Percentiles rank a stretch among this genome's conserved stretches.
These are phyloP conservation scores for Danio tinwini DNA, from an alignment of 2,797 vertebrate species.

Conservation along the genomic window DNA sequence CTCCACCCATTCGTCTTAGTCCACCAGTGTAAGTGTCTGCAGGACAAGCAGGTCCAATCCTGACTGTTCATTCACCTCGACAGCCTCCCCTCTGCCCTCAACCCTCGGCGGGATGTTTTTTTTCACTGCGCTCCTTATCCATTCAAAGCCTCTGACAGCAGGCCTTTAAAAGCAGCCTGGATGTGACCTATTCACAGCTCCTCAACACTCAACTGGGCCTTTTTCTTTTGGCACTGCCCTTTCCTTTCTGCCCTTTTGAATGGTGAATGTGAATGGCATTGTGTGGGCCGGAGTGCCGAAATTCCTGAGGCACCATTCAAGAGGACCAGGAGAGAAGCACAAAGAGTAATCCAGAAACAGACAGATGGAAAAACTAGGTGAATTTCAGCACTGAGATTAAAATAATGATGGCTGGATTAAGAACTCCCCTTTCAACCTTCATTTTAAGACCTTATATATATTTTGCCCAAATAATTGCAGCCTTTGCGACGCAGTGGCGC, in stretches of 20 bases:
- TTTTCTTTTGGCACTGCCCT: slow-evolving; percentile 35
- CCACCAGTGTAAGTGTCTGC: background rate
- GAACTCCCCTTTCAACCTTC: too few species aligned
- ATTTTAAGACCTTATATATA: too few species aligned
- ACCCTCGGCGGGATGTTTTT: slow-evolving; percentile 16
- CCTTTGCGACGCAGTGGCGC: too few species aligned
- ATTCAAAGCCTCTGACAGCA: slow-evolving; percentile 42
- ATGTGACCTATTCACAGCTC: slow-evolving; percentile 52
- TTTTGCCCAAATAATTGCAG: too few species aligned
- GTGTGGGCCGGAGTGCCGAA: slow-evolving; percentile 69
- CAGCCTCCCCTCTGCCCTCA: background rate
- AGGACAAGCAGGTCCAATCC: slow-evolving; percentile 18
- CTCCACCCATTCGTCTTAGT: slow-evolving; percentile 18
- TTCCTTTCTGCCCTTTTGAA: slow-evolving; percentile 69
- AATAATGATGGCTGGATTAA: too few species aligned
- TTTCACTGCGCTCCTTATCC: slow-evolving; percentile 5
- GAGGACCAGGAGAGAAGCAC: slow-evolving; percentile 71
- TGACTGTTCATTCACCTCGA: slow-evolving; percentile 26
- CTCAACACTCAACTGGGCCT: slow-evolving; percentile 42
- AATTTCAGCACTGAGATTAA: too few species aligned
- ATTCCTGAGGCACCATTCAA: slow-evolving; percentile 70
- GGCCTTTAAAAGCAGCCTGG: slow-evolving; percentile 37
- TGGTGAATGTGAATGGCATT: slow-evolving; percentile 79
- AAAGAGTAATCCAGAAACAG: slow-evolving; percentile 66
- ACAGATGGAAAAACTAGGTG: too few species aligned